These are phyloP conservation scores for Celastrina argiolus DNA, from an alignment of 2,888 invertebrate species.

Conservation along the genomic window DNA sequence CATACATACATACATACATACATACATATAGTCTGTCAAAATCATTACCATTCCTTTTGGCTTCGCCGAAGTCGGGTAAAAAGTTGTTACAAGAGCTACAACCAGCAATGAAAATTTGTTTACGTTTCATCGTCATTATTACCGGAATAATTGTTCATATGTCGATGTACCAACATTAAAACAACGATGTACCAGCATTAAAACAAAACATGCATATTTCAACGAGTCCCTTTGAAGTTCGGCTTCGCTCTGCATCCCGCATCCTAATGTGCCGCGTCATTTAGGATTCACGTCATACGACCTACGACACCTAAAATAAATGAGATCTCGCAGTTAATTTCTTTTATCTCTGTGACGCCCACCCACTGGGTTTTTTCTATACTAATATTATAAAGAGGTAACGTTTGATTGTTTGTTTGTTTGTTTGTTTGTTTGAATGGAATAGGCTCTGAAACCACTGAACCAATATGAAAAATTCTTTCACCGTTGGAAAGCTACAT, in stretches of 20 bases:
- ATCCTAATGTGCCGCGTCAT: neutral
- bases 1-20: too few relatives aligned
- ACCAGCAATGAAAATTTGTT: too few relatives aligned
- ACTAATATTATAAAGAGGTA: too few relatives aligned
- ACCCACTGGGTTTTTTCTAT: neutral
- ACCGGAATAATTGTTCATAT: neutral
- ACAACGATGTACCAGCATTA: neutral
- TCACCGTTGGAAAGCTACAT: too few relatives aligned
- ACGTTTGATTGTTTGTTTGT: too few relatives aligned
- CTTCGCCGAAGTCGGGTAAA: too few relatives aligned
- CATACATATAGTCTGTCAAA: too few relatives aligned
- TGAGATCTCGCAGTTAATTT: neutral
- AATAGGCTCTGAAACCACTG: too few relatives aligned
- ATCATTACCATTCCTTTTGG: too few relatives aligned
- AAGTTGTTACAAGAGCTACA: too few relatives aligned
- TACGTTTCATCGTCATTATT: neutral
- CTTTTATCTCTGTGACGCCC: neutral
- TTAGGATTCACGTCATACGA: constrained; percentile 1
- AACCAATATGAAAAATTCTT: too few relatives aligned
- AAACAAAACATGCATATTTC: constrained; percentile 5
- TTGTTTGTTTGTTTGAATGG: too few relatives aligned
- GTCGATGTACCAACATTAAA: neutral
- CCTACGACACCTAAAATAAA: constrained; percentile 9
- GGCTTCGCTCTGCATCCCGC: neutral
- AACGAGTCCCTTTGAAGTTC: constrained; percentile 13